Evolutionary conservation across 2,888 invertebrate species (phyloP).

Genomic region (Alitta virens): DNA sequence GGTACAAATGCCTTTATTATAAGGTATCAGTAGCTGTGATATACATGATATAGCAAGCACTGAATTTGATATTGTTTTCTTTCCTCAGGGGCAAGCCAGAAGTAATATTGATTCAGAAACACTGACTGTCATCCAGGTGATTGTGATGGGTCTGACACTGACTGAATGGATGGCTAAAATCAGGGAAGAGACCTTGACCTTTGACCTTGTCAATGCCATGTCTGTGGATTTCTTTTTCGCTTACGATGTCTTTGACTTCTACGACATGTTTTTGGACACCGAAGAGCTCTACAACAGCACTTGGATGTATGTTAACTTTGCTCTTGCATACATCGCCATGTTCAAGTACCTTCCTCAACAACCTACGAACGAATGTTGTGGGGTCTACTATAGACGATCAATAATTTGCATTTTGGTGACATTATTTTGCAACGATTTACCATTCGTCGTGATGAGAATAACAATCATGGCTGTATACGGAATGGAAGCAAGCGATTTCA

Average conservation of each 20-base stretch:
- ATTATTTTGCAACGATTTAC: slow-evolving; percentile 25
- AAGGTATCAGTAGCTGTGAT: no score
- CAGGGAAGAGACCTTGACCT: slow-evolving; percentile 27
- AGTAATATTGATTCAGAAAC: slow-evolving; percentile 1
- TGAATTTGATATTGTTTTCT: not conserved
- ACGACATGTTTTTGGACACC: slow-evolving; percentile 14
- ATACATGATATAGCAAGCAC: no score
- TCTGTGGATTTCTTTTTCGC: slow-evolving; percentile 30
- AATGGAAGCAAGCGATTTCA: slow-evolving; percentile 20
- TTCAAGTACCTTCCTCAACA: slow-evolving; percentile 27
- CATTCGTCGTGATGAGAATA: slow-evolving; percentile 26
- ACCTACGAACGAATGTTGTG: slow-evolving; percentile 10
- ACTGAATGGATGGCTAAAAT: slow-evolving; percentile 31
- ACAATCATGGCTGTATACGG: slow-evolving; percentile 24
- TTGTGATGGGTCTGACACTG: slow-evolving; percentile 27
- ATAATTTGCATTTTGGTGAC: slow-evolving; percentile 21
- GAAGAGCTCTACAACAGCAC: slow-evolving; percentile 16
- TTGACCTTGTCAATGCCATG: slow-evolving; percentile 28
- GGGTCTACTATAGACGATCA: slow-evolving; percentile 1
- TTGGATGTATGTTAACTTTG: slow-evolving; percentile 28
- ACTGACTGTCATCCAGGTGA: not conserved
- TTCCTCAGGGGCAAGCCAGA: not conserved
- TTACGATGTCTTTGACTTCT: slow-evolving; percentile 31
- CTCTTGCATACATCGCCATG: slow-evolving; percentile 27
- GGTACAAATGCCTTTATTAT: no score